Base-by-base conservation (phyloP, 2,113 vertebrate species). In the Euleptes europaea region DNA sequence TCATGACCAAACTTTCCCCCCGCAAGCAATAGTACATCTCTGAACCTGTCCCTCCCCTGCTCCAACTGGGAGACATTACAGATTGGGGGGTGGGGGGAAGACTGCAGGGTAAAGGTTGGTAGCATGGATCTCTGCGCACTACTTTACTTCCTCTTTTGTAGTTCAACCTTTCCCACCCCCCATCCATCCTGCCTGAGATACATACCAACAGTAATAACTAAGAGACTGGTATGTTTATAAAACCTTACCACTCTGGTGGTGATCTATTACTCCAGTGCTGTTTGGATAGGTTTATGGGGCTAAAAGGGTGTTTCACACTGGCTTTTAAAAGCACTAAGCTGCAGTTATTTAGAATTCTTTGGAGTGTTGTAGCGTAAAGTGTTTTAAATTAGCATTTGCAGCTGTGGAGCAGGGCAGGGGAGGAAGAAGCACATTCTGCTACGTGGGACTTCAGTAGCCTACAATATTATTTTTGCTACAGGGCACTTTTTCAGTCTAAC, bases 341-440 rank as follows among this genome's bases (percentile, higher is more conserved):
- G 40, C 42, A 74, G 54, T 23, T 78, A 35, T 63, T 78, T 78
- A 14, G 70, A 75, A 67, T 83, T 63, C 57, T 74, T 74, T 23
- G 63, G 67, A 69, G 54, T 47, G 47, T 26, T 54, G 15, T 42
- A 57, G 35, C 5, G 17, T 33, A 73, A 74, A 74, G 54, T 44
- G 31, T 83, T 44, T 63, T 83, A 74, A 70, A 82, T 63, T n/a
- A 82, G 28, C n/a, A 63, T 33, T 83, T 73, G 81, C 81, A 83
- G 7, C 57, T 47, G n/a, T 83, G 54, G 31, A 35, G 33, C 31
- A 11, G 38, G 33, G 8, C 26, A 66, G 40, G 40, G 40, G 54
- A 57, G 3, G 38, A 63, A 57, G n/a, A 60, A 79, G 15, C 26
- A 63, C 60, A 63, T 63, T 63, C 60, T 8, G 10, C 1, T 42